phyloP scores from a whole-genome alignment of 2,888 invertebrate species.

The Aradus depressus region DNA sequence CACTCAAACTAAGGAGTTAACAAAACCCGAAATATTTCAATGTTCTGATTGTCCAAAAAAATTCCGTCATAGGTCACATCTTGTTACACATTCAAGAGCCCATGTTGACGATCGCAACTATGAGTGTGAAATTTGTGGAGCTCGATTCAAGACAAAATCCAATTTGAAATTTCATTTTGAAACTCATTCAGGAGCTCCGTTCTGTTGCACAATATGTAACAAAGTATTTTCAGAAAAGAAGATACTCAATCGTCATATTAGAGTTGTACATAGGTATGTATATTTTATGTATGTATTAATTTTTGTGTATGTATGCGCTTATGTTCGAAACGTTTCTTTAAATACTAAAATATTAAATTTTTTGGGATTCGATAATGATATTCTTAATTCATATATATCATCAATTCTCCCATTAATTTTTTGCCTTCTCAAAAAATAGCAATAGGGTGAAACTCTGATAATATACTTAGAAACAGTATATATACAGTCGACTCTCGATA shows the following conservation, averaged over 20 bases:
- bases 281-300: not conserved
- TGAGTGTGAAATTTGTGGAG: conserved; percentile 22
- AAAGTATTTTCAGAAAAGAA: conserved; percentile 21
- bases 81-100: conserved; percentile 22
- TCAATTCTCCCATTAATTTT: too few species aligned
- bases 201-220: conserved; percentile 21
- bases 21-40: conserved; percentile 16
- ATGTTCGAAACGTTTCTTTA: too few species aligned
- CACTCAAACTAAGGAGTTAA: too few species aligned
- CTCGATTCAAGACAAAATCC: conserved; percentile 21
- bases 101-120: conserved; percentile 21
- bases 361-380: too few species aligned
- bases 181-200: conserved; percentile 22
- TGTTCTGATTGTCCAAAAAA: conserved; percentile 20
- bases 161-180: conserved; percentile 23
- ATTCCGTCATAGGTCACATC: conserved; percentile 21
- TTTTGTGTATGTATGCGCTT: not conserved
- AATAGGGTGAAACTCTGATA: too few species aligned
- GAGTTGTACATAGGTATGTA: conserved; percentile 23
- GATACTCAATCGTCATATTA: conserved; percentile 22
- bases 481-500: too few species aligned
- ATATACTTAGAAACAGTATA: too few species aligned
- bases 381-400: too few species aligned
- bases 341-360: too few species aligned
- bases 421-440: too few species aligned